Evolutionary conservation across 2,888 invertebrate genomes (phyloP), one percentile per base, ranked within the genome.

Genomic region (Lathronympha strigana): DNA sequence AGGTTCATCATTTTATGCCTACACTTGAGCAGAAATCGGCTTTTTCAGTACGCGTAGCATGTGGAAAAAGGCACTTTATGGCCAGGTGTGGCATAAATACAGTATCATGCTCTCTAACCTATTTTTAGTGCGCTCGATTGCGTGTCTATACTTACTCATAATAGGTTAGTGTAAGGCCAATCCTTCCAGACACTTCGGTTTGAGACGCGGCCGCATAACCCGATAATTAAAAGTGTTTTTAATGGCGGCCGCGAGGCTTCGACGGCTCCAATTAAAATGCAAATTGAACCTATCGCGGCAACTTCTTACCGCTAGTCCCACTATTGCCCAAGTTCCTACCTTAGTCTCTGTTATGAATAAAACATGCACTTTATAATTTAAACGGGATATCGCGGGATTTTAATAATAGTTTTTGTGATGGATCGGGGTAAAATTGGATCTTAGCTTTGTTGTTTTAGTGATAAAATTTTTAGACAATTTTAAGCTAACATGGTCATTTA

Each of bases 191-290:
- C 62, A 54, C 47, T 21, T 1, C 63, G 38, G 63, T 63, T 49
- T 63, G n/a, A 63, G 23, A 11, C 15, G 17, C 53, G 23, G 13
- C 33, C 57, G 40, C 28, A 62, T 60, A 58, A 62, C 55, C 38
- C 66, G 67, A 71, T 72, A 69, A 72, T 71, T 69, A 72, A 71
- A 70, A 71, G 70, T 72, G 68, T 68, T 69, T 62, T 68, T 72
- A 71, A 70, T 69, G 55, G 67, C 68, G 67, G 51, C 63, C 63
- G 67, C 61, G 53, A 61, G 61, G 68, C 69, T 63, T 68, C 71
- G 64, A 71, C 63, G 68, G 67, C 61, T 68, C 68, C 69, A 71
- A 71, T 71, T 71, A 71, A 71, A 71, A 69, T 71, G 71, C 68
- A 68, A 69, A 71, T 71, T 67, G 55, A 49, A 67, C 53, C 69